phyloP scores from a whole-genome alignment of 1,140 invertebrate species.

The Diplogasteroides magnus region DNA sequence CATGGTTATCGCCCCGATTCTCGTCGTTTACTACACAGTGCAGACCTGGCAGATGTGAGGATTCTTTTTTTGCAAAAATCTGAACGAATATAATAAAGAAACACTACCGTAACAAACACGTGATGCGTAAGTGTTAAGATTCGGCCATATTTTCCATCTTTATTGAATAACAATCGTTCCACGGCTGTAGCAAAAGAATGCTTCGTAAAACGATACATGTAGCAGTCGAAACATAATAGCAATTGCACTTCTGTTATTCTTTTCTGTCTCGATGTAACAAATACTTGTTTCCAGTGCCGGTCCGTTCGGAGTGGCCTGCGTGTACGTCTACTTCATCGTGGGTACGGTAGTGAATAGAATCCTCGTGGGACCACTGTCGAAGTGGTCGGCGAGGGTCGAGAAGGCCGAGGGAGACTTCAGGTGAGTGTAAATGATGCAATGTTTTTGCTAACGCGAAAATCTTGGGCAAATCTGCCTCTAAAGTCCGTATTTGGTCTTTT shows the following conservation, averaged over 20 bases:
- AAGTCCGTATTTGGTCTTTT: slow-evolving; percentile 5
- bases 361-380: slow-evolving; percentile 63
- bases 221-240: no score
- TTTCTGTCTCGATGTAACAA: background rate
- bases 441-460: background rate
- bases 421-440: slow-evolving; percentile 56
- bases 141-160: no score
- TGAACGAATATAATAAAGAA: no score
- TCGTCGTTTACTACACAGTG: slow-evolving; percentile 33
- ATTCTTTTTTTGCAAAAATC: no score
- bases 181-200: no score
- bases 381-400: slow-evolving; percentile 61
- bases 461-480: background rate
- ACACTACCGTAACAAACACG: no score
- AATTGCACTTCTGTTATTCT: no score
- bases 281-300: slow-evolving; percentile 57
- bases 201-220: no score
- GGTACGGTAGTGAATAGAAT: slow-evolving; percentile 63
- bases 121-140: no score
- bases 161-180: no score
- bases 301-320: slow-evolving; percentile 61
- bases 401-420: slow-evolving; percentile 64
- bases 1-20: slow-evolving; percentile 29
- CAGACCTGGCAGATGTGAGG: slow-evolving; percentile 27
- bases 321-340: slow-evolving; percentile 62